A percentile compares a stretch with the other conserved stretches of the same genome.
These are phyloP conservation scores for Heliconius himera DNA, from an alignment of 1,140 invertebrate species.

Conservation along the genomic window DNA sequence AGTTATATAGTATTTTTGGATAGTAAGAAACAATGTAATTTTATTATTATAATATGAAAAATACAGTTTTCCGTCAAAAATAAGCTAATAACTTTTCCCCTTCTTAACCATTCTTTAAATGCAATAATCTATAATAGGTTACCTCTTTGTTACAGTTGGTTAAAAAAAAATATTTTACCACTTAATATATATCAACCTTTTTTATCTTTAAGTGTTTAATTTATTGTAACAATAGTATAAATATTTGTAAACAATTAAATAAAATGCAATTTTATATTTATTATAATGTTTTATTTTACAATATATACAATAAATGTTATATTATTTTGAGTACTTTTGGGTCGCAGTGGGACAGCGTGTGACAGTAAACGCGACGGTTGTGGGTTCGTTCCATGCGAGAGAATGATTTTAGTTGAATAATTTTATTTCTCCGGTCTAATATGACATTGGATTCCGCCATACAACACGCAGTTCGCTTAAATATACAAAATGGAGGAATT, in stretches of 20 bases:
- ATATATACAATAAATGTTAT: neutral
- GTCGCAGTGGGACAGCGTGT: neutral
- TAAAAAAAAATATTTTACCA: neutral
- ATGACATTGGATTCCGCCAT: neutral
- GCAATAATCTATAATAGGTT: neutral
- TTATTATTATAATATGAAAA: too few species aligned
- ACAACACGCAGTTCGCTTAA: too few species aligned
- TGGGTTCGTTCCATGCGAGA: too few species aligned
- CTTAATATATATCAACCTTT: neutral
- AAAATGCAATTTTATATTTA: neutral
- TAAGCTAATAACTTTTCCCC: too few species aligned
- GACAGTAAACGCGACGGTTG: too few species aligned
- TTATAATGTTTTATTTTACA: neutral
- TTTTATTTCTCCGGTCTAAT: neutral
- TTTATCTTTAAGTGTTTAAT: too few species aligned
- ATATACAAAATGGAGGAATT: too few species aligned
- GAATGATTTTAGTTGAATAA: too few species aligned
- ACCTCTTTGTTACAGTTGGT: neutral
- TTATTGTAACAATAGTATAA: too few species aligned
- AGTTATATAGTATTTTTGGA: too few species aligned
- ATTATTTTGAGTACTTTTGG: neutral
- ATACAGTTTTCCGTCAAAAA: too few species aligned
- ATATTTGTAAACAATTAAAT: neutral
- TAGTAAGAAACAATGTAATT: too few species aligned
- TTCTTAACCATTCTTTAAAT: neutral